phyloP scores from a whole-genome alignment of 2,797 vertebrate genomes.

The Danio tinwini region DNA sequence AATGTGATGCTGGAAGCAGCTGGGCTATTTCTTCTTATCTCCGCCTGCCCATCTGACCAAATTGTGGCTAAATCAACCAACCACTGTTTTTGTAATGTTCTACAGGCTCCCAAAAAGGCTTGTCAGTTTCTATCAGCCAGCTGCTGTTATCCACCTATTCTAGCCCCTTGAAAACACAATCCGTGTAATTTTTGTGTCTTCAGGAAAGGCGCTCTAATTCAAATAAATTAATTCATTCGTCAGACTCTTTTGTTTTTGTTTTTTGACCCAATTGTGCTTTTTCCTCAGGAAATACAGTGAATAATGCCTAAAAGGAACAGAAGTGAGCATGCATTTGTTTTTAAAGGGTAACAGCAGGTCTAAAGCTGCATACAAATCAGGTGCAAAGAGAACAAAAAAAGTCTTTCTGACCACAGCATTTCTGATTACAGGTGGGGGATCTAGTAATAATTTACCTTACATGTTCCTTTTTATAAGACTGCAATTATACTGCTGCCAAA shows the following conservation, averaged over 20 bases:
- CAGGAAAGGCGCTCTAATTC: conserved; percentile 17
- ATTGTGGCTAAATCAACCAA: conserved; percentile 58
- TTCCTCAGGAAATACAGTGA: neutral
- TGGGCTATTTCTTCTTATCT: conserved; percentile 58
- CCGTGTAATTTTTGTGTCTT: conserved; percentile 27
- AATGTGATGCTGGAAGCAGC: conserved; percentile 54
- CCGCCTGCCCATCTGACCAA: conserved; percentile 47
- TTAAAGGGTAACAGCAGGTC: conserved; percentile 7
- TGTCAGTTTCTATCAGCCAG: conserved; percentile 58
- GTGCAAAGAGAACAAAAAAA: neutral
- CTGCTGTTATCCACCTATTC: conserved; percentile 45
- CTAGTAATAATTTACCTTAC: neutral
- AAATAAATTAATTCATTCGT: conserved; percentile 10
- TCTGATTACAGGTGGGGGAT: neutral
- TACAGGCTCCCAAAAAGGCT: conserved; percentile 53
- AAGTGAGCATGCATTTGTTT: neutral
- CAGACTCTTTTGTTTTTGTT: neutral
- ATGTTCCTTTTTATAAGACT: neutral
- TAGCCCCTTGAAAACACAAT: conserved; percentile 46
- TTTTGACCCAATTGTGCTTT: neutral
- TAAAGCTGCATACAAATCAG: neutral
- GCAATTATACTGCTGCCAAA: neutral
- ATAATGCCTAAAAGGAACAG: conserved; percentile 3
- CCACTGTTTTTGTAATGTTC: conserved; percentile 60
- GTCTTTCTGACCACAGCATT: neutral